Evolutionary conservation across 2,797 vertebrate species (phyloP), one percentile per base, ranked within the genome.

Genomic region (Falco novaeseelandiae): DNA sequence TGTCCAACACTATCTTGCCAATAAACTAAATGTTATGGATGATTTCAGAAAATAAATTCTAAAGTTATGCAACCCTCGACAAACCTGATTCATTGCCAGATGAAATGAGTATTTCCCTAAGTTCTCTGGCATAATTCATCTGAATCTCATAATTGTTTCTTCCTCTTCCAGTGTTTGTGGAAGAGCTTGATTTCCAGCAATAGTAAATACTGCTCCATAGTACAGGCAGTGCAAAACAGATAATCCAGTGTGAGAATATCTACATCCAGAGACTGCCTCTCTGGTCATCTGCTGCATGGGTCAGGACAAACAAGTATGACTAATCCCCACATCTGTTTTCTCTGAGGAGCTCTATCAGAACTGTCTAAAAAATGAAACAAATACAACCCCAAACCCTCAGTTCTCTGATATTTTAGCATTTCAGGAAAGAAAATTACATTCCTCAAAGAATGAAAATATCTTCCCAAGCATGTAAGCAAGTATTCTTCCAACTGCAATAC

Each of bases 311-410:
- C 12, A 44, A 65, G 15, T 36, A 3, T 2, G 38, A 65, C 38
- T 71, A 78, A 71, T 62, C 29, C 19, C 52, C 32, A 76, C 36
- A 79, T 49, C 34, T 27, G 26, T 66, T 70, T 86, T 58, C 67
- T 86, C 59, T 1, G 2, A 69, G n/a, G 15, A 66, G 34, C 12
- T 58, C 34, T 91, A 3, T 54, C 67, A 66, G 58, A 71, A 66
- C 51, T 55, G 12, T 29, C 57, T 29, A 74, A 21, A 79, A 94
- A 85, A 49, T 0, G 0, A 32, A 88, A 78, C 3, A 83, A 18
- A 40, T n/a, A 25, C 73, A 42, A 14, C 0, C 0, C 0, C 9
- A 8, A 16, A 55, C 18, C 5, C 0, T 48, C 11, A 36, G 18
- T 58, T 85, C 23, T 48, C 30, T n/a, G n/a, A n/a, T 61, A 54